These are phyloP conservation scores for Puntigrus tetrazona DNA, from an alignment of 2,113 vertebrate genomes.

Conservation along the genomic window DNA sequence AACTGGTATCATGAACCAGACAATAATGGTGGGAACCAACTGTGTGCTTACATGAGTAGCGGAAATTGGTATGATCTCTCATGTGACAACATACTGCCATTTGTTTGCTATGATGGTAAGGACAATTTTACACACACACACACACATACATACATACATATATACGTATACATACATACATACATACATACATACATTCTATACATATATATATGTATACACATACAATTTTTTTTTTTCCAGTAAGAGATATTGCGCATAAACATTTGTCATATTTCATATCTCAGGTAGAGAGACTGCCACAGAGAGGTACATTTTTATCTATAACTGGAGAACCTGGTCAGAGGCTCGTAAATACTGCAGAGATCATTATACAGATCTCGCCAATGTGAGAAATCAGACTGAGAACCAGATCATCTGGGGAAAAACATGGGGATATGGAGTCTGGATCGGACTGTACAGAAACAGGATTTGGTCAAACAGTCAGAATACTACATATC, in stretches of 20 bases:
- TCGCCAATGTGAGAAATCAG: constrained; percentile 37
- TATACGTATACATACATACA: too few relatives aligned
- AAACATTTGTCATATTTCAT: background rate
- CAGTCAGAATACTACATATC: background rate
- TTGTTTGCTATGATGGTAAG: constrained; percentile 35
- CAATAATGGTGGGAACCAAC: background rate
- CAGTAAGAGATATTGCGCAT: too few relatives aligned
- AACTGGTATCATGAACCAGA: constrained; percentile 25
- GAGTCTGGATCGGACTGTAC: constrained; percentile 43
- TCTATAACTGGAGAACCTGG: background rate
- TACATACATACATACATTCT: too few relatives aligned
- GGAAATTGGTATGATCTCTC: background rate
- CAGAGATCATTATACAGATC: constrained; percentile 32
- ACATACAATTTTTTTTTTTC: too few relatives aligned
- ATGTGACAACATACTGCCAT: background rate
- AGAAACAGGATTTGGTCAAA: constrained; percentile 44
- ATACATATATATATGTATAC: too few relatives aligned
- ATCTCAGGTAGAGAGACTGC: background rate
- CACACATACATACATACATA: too few relatives aligned
- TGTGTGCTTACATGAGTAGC: background rate
- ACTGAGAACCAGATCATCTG: constrained; percentile 33
- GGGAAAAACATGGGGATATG: background rate
- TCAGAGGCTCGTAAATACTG: constrained; percentile 33
- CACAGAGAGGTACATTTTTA: background rate
- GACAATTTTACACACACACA: too few relatives aligned